Percentiles rank a stretch among this genome's conserved stretches.
Conservation (phyloP, 2,113 vertebrate genomes). For the Pycnonotus jocosus region DNA sequence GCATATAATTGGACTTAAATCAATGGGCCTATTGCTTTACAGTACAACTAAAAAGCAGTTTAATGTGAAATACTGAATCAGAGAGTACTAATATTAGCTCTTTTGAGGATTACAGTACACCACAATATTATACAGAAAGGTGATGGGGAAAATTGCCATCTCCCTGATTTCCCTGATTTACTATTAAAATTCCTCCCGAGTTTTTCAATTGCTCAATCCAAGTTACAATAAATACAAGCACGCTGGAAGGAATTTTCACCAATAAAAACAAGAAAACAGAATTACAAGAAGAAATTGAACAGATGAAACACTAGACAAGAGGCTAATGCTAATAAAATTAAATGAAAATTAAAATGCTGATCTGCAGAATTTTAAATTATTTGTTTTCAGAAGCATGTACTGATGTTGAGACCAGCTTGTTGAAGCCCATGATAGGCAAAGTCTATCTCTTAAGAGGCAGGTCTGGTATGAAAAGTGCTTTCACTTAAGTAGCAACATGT, state of each 20-base stretch:
- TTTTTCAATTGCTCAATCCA: neutral
- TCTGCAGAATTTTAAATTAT: neutral
- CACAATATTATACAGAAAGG: neutral
- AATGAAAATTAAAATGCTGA: neutral
- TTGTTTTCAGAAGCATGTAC: slow-evolving; percentile 41
- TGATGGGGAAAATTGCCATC: neutral
- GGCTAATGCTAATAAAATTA: neutral
- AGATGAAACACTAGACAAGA: neutral
- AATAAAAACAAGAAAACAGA: neutral
- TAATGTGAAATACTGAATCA: neutral
- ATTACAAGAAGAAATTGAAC: neutral
- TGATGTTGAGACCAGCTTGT: slow-evolving; percentile 54
- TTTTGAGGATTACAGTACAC: neutral
- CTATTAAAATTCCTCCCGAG: neutral
- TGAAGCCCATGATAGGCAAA: neutral
- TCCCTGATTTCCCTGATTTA: neutral
- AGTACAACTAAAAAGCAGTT: neutral
- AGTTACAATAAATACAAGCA: neutral
- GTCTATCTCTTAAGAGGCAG: slow-evolving; percentile 42
- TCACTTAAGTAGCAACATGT: neutral
- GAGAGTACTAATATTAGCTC: neutral
- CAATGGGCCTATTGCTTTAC: neutral
- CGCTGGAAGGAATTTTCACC: neutral
- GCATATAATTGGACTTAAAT: neutral
- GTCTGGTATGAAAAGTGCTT: slow-evolving; percentile 54